phyloP scores from a whole-genome alignment of 2,113 vertebrate genomes.

The Oplegnathus fasciatus region DNA sequence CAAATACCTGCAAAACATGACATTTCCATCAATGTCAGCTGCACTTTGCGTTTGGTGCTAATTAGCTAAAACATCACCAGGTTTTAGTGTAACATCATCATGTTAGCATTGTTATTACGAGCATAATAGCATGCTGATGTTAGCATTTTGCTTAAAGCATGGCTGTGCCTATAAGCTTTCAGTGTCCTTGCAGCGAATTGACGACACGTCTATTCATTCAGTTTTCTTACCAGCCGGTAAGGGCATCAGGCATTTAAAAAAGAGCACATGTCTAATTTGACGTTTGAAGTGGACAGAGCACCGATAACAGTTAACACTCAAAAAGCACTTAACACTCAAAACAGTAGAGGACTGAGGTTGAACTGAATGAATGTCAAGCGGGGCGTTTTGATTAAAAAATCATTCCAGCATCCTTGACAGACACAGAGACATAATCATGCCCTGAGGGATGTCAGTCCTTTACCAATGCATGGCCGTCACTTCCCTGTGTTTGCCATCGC shows the following conservation, averaged over 20 bases:
- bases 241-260: neutral
- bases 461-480: neutral
- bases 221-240: neutral
- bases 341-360: neutral
- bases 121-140: neutral
- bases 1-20: neutral
- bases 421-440: conserved; percentile 19
- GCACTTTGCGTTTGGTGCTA: neutral
- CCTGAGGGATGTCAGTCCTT: conserved; percentile 4
- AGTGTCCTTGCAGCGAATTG: neutral
- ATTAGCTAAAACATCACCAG: neutral
- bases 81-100: neutral
- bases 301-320: conserved; percentile 14
- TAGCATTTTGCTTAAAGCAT: neutral
- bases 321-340: conserved; percentile 26
- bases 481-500: conserved; percentile 18
- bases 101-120: neutral
- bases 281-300: conserved; percentile 10
- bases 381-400: conserved; percentile 34
- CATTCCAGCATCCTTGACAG: conserved; percentile 34
- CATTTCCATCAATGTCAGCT: neutral
- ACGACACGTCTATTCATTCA: neutral
- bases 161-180: neutral
- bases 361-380: conserved; percentile 30
- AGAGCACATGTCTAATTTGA: conserved; percentile 19